These are phyloP conservation scores for Petrocephalus schoutedeni DNA, from an alignment of 2,797 vertebrate genomes.

Conservation along the genomic window DNA sequence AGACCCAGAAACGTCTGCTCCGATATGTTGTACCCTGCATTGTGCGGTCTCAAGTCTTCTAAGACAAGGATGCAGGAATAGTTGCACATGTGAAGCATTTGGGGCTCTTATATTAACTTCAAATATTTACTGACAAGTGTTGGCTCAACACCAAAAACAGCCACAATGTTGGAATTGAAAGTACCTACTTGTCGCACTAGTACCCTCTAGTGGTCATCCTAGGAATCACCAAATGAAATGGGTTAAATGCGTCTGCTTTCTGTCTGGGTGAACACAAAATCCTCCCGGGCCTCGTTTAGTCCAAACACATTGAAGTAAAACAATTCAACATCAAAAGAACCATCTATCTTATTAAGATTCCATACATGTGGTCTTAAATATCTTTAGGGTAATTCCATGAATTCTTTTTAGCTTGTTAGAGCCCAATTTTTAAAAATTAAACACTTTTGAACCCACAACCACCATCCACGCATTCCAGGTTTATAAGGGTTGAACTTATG, in stretches of 20 bases:
- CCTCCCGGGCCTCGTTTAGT: neutral
- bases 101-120: neutral
- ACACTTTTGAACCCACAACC: neutral
- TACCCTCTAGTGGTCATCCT: constrained; percentile 49
- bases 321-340: neutral
- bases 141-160: neutral
- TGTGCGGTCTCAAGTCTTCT: neutral
- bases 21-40: neutral
- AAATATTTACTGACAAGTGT: neutral
- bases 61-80: neutral
- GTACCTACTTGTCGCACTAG: neutral
- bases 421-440: neutral
- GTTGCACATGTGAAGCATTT: neutral
- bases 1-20: neutral
- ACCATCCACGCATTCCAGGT: neutral
- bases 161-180: neutral
- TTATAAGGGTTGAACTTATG: neutral
- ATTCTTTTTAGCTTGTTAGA: neutral
- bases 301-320: neutral
- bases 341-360: neutral
- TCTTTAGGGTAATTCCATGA: neutral
- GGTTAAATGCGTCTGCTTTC: neutral
- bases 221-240: neutral
- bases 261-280: neutral
- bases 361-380: neutral